Percentiles rank a stretch among this genome's conserved stretches.
These are phyloP conservation scores for Liposcelis brunnea DNA, from an alignment of 2,888 invertebrate genomes.

Conservation along the genomic window DNA sequence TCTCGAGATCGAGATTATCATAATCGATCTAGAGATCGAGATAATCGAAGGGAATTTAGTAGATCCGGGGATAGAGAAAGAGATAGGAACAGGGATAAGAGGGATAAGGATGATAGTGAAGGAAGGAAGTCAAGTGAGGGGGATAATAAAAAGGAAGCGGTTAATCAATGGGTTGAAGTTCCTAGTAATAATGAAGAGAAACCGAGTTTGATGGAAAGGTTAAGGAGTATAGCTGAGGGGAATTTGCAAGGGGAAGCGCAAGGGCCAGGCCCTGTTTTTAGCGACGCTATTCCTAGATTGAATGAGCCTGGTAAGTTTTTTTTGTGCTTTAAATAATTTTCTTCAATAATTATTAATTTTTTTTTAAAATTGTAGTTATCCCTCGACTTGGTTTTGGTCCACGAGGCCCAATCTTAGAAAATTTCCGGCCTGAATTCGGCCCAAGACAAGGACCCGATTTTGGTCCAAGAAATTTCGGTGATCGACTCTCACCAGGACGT, in stretches of 20 bases:
- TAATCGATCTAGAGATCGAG: constrained; percentile 14
- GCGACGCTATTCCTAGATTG: constrained; percentile 9
- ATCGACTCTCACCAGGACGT: not conserved
- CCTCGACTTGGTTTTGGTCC: not conserved
- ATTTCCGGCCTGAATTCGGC: not conserved
- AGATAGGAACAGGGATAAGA: constrained; percentile 10
- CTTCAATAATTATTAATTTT: not conserved
- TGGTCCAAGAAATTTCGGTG: not conserved
- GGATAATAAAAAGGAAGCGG: constrained; percentile 9
- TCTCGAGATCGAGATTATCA: no score
- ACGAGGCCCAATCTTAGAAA: not conserved
- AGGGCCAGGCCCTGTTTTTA: not conserved
- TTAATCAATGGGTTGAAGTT: constrained; percentile 16
- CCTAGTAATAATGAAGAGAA: constrained; percentile 22
- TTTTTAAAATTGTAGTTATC: not conserved
- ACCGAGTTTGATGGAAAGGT: constrained; percentile 25
- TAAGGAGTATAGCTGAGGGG: constrained; percentile 27
- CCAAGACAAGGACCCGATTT: not conserved
- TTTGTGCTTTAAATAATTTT: not conserved
- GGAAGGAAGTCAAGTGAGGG: constrained; percentile 12
- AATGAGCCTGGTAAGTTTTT: constrained; percentile 1
- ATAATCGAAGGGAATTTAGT: constrained; percentile 18
- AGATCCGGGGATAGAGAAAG: constrained; percentile 11
- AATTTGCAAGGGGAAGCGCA: constrained; percentile 22
- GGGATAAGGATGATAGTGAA: constrained; percentile 16